These are phyloP conservation scores for Galerucella nymphaeae DNA, from an alignment of 2,888 invertebrate species.

Conservation along the genomic window DNA sequence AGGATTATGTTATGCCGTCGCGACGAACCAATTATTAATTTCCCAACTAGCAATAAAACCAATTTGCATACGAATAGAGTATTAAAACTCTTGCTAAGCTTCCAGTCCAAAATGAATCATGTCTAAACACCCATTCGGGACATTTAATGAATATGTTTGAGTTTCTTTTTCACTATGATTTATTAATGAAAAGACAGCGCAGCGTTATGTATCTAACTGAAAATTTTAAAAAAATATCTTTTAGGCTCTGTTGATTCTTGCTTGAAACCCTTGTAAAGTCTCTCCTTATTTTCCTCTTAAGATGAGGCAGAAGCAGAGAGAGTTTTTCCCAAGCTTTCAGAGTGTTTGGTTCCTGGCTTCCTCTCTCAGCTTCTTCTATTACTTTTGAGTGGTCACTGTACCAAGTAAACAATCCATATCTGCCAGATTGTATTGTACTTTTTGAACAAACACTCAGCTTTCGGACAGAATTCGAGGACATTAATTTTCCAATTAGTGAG, in stretches of 20 bases:
- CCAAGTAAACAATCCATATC: too few species aligned
- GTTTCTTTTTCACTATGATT: neutral
- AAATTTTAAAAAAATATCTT: too few species aligned
- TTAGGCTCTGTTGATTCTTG: too few species aligned
- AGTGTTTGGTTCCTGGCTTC: too few species aligned
- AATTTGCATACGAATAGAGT: conserved; percentile 65
- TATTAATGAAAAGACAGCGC: neutral
- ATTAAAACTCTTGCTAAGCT: conserved; percentile 60
- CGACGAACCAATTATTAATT: conserved; percentile 58
- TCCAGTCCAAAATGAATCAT: conserved; percentile 32
- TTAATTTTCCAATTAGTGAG: conserved; percentile 1
- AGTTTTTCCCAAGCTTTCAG: too few species aligned
- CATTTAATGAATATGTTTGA: neutral
- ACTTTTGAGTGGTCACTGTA: too few species aligned
- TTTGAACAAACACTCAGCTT: neutral
- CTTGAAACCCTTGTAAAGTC: too few species aligned
- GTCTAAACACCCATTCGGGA: conserved; percentile 14
- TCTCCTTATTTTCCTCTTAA: too few species aligned
- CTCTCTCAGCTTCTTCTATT: too few species aligned
- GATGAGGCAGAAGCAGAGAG: too few species aligned
- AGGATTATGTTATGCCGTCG: conserved; percentile 26
- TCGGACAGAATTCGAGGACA: neutral
- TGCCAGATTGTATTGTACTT: neutral
- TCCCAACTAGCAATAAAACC: conserved; percentile 64
- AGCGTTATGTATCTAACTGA: too few species aligned